These are phyloP conservation scores for pig (Sus scrofa) DNA, from an alignment of 2,113 vertebrate genomes.

Conservation along the genomic window DNA sequence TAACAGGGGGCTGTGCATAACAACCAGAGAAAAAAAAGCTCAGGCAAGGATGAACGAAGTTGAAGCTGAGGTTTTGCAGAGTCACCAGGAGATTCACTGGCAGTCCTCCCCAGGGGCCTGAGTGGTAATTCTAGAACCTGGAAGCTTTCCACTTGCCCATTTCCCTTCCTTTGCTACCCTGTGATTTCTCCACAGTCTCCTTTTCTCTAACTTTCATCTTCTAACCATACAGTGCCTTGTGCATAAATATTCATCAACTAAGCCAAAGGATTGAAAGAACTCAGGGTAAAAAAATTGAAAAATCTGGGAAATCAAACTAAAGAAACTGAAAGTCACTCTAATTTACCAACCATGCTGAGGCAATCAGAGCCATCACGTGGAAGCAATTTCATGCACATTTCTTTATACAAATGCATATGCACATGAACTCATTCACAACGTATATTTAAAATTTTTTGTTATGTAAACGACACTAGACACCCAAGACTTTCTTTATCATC, in stretches of 20 bases:
- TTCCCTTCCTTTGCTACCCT: not conserved
- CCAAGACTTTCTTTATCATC: too few species aligned
- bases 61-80: not conserved
- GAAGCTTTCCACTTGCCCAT: not conserved
- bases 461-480: too few species aligned
- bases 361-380: not conserved
- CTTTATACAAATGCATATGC: not conserved
- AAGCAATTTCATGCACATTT: not conserved
- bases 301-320: not conserved
- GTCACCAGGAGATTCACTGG: rapidly evolving
- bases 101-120: not conserved
- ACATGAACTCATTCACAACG: not conserved
- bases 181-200: not conserved
- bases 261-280: not conserved
- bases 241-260: not conserved
- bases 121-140: too few species aligned
- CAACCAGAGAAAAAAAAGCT: not conserved
- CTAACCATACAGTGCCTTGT: not conserved
- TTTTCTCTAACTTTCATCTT: not conserved
- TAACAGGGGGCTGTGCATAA: too few species aligned
- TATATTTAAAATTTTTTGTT: too few species aligned
- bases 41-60: too few species aligned
- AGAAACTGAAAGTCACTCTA: not conserved
- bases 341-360: not conserved
- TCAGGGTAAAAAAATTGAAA: not conserved